phyloP scores from a whole-genome alignment of 2,888 invertebrate genomes.

The Drosophila ezoana region DNA sequence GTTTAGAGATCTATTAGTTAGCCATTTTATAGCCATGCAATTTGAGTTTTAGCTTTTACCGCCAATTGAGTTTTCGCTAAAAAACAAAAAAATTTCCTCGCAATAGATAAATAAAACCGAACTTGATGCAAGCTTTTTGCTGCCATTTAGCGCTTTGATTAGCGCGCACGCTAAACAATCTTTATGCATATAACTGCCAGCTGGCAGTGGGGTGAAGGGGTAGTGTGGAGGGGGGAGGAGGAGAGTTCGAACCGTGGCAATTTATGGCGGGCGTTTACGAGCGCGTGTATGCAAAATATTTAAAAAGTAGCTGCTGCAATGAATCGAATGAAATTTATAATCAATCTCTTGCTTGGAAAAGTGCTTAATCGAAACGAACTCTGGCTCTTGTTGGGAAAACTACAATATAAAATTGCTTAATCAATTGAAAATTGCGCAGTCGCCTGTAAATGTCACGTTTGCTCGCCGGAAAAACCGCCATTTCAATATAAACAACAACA shows the following conservation, averaged over 20 bases:
- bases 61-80: constrained; percentile 11
- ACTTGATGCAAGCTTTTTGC: constrained; percentile 17
- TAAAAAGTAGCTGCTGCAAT: neutral
- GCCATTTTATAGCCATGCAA: constrained; percentile 5
- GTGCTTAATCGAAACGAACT: constrained; percentile 41
- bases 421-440: constrained; percentile 74
- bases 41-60: neutral
- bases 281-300: neutral
- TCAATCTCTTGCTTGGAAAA: constrained; percentile 22
- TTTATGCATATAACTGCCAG: neutral
- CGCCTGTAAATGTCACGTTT: constrained; percentile 68
- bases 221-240: neutral
- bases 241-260: neutral
- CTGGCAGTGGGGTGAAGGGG: no score
- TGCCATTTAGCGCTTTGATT: constrained; percentile 19
- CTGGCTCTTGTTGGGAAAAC: constrained; percentile 31
- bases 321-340: constrained; percentile 17
- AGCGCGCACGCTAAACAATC: constrained; percentile 11
- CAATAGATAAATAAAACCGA: constrained; percentile 27
- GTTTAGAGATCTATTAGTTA: neutral
- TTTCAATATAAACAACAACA: constrained; percentile 57
- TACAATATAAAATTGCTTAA: constrained; percentile 72
- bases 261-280: constrained; percentile 21
- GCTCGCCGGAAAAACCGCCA: constrained; percentile 62
- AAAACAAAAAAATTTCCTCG: neutral